A percentile compares a stretch with the other conserved stretches of the same genome.
Conservation (phyloP, 2,797 vertebrate genomes). For the Myotis planiceps region DNA sequence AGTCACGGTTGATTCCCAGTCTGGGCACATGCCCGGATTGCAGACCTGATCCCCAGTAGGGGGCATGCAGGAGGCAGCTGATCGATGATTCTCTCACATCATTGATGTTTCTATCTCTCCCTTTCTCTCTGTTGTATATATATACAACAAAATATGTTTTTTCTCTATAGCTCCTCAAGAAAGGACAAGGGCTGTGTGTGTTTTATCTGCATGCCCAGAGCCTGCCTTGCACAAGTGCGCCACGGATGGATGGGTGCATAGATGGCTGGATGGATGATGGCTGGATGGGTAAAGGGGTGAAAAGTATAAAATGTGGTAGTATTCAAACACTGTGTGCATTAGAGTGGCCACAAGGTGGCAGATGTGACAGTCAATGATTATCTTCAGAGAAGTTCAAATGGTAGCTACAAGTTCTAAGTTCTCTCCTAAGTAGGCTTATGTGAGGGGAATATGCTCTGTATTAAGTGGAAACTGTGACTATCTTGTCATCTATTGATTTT, state of each 20-base stretch:
- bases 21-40: too few relatives aligned
- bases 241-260: background rate
- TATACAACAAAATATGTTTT: background rate
- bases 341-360: slow-evolving; percentile 69
- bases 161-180: background rate
- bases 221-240: background rate
- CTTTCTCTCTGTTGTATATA: too few relatives aligned
- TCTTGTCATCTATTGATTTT: background rate
- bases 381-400: background rate
- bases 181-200: background rate
- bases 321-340: background rate
- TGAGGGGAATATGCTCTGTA: background rate
- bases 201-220: background rate
- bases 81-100: too few relatives aligned
- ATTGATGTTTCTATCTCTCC: too few relatives aligned
- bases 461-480: background rate
- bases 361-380: background rate
- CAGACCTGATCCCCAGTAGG: too few relatives aligned
- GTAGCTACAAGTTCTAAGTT: background rate
- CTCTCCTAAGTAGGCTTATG: background rate
- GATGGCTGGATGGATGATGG: background rate
- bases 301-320: background rate
- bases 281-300: background rate
- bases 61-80: too few relatives aligned
- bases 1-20: too few relatives aligned